These are phyloP conservation scores for Eospalax fontanierii DNA, from an alignment of 2,797 vertebrate species.

Conservation along the genomic window DNA sequence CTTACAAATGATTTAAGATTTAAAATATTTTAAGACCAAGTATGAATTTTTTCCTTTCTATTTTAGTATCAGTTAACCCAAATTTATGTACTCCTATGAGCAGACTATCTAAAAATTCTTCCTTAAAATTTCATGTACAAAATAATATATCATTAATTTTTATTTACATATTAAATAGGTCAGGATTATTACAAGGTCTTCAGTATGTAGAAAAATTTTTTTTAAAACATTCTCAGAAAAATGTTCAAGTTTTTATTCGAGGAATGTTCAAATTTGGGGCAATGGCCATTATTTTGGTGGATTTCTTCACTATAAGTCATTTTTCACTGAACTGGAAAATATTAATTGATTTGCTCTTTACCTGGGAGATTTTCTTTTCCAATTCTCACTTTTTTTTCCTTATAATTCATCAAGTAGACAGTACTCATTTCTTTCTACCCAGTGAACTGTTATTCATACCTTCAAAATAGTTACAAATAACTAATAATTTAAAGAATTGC, in stretches of 20 bases:
- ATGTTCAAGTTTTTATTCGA: background rate
- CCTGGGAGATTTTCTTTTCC: background rate
- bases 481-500: background rate
- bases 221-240: background rate
- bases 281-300: background rate
- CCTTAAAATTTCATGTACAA: background rate
- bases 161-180: background rate
- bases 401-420: background rate
- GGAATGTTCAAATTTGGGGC: background rate
- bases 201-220: background rate
- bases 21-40: background rate
- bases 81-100: background rate
- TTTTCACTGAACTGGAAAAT: background rate
- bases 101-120: background rate
- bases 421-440: background rate
- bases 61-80: background rate
- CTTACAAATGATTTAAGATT: background rate
- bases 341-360: background rate
- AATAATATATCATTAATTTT: background rate
- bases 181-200: background rate
- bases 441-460: background rate
- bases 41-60: background rate
- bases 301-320: background rate
- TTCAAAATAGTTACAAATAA: background rate
- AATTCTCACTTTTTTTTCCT: background rate